These are phyloP conservation scores for Damaliscus lunatus DNA, from an alignment of 2,113 vertebrate species.

Conservation along the genomic window DNA sequence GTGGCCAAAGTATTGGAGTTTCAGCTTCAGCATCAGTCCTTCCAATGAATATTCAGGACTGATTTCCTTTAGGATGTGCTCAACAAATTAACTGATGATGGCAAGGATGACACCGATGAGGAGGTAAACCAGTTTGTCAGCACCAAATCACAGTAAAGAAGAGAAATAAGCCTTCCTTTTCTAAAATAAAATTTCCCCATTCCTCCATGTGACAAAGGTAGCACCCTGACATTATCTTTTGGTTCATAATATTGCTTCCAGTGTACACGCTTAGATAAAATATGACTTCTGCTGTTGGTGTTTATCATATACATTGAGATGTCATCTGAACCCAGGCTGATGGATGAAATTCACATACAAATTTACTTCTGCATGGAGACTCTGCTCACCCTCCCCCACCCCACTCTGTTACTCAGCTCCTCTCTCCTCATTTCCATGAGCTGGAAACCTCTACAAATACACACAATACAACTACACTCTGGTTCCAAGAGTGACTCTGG, in stretches of 20 bases:
- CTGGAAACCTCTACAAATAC: constrained; percentile 31
- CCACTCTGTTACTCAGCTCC: constrained; percentile 22
- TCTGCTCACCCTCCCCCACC: not conserved
- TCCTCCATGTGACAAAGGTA: not conserved
- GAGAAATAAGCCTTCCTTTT: not conserved
- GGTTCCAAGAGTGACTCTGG: constrained; percentile 53
- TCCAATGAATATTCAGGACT: not conserved
- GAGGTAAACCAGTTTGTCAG: not conserved
- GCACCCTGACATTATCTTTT: not conserved
- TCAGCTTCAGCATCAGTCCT: not conserved
- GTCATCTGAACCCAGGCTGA: not conserved
- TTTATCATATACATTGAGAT: not conserved
- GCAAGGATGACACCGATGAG: not conserved
- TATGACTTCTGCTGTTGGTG: not conserved
- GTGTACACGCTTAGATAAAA: not conserved
- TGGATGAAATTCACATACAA: not conserved
- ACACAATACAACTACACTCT: constrained; percentile 9
- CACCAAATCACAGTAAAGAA: not conserved
- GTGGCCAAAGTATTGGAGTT: not conserved
- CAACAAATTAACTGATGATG: not conserved
- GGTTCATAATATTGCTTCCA: not conserved
- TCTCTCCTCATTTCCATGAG: not conserved
- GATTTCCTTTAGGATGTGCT: not conserved
- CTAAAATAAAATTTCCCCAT: not conserved
- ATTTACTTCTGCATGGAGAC: not conserved